Evolutionary conservation across 2,888 invertebrate species (phyloP), one percentile per base, ranked within the genome.

Genomic region (Lacanobia wlatinum): DNA sequence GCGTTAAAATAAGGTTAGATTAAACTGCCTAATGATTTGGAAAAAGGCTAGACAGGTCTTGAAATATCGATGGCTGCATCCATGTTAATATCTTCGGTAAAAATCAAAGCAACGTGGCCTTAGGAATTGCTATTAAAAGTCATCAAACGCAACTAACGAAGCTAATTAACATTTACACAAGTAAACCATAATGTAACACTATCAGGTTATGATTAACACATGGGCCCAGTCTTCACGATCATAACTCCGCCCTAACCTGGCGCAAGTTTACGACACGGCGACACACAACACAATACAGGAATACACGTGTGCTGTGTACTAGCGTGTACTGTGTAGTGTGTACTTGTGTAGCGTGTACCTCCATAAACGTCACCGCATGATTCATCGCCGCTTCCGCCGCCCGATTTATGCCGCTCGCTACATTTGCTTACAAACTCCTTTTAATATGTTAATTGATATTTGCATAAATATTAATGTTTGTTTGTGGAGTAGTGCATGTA

Each of bases 401-500:
- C 74, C 84, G 85, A 83, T 83, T 80, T 85, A 86, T 84, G 84
- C 71, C 70, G 70, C 78, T 64, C 76, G 75, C 79, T 70, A 75
- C 78, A 73, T 81, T 82, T 77, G 83, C 80, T 78, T 75, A 75
- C 77, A 83, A 77, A 68, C 85, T 82, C 78, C 85, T 86, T 86
- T 83, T 82, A 83, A 84, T 84, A 86, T 86, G 86, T 86, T 86
- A 86, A 86, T 86, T 83, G 83, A 70, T 80, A 83, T 85, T 85
- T 80, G 84, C 86, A 84, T 86, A 80, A 81, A 85, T 85, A 85
- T 79, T 85, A 76, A 85, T 85, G 85, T 84, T 83, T 84, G 81
- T 74, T 80, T 78, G 78, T 70, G n/a, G 65, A 75, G 48, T 80
- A 71, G 78, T 84, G 84, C 66, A 67, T 70, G 73, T 79, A 62